Evolutionary conservation across 2,113 vertebrate species (phyloP).

Genomic region (Corythornis madagascariensis): DNA sequence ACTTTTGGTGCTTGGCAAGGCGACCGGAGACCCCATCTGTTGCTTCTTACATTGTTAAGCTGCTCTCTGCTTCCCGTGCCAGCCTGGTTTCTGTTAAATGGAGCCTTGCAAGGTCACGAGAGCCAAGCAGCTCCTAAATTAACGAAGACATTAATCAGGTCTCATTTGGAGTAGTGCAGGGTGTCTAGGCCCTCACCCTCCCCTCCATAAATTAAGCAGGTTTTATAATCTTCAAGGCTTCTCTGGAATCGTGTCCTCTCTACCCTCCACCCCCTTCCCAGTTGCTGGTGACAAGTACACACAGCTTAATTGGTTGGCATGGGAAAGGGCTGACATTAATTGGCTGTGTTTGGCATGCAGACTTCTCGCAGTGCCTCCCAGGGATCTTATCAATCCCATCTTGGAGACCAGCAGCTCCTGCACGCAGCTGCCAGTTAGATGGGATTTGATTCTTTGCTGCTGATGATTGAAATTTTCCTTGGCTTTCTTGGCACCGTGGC

Average conservation of each 20-base stretch:
- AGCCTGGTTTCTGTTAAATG: slow-evolving; percentile 39
- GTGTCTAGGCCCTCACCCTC: background rate
- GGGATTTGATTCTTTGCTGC: slow-evolving; percentile 51
- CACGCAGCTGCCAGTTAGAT: slow-evolving; percentile 61
- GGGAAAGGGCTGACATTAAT: slow-evolving; percentile 76
- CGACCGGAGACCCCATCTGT: slow-evolving; percentile 48
- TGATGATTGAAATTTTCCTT: slow-evolving; percentile 52
- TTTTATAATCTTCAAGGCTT: slow-evolving; percentile 32
- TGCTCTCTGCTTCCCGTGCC: slow-evolving; percentile 46
- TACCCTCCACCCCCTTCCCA: slow-evolving; percentile 32
- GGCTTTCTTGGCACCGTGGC: slow-evolving; percentile 55
- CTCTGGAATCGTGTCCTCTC: slow-evolving; percentile 1
- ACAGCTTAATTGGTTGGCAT: slow-evolving; percentile 78
- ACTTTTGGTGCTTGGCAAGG: slow-evolving; percentile 51
- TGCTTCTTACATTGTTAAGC: slow-evolving; percentile 37
- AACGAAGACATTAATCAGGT: slow-evolving; percentile 53
- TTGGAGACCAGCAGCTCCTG: slow-evolving; percentile 53
- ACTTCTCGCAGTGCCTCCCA: slow-evolving; percentile 53
- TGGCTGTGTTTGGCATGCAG: slow-evolving; percentile 73
- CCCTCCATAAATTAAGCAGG: slow-evolving; percentile 5
- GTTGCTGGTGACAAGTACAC: slow-evolving; percentile 69
- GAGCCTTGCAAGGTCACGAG: slow-evolving; percentile 21
- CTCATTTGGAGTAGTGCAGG: background rate
- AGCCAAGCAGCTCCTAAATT: slow-evolving; percentile 46
- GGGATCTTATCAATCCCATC: slow-evolving; percentile 73